A percentile compares a stretch with the other conserved stretches of the same genome.
These are phyloP conservation scores for Lepidochrysops patricia DNA, from an alignment of 2,888 invertebrate genomes.

Conservation along the genomic window DNA sequence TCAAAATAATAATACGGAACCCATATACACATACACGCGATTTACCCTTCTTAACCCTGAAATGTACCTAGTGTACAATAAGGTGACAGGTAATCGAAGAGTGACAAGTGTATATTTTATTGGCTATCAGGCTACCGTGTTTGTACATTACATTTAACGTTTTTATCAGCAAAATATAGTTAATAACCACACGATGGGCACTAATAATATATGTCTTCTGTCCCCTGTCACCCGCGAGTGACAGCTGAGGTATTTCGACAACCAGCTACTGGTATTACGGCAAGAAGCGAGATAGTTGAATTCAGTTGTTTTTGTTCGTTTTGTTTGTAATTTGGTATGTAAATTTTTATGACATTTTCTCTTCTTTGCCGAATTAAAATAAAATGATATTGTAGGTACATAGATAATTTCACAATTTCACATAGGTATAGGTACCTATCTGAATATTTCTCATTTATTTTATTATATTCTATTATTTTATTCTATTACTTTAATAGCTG, in stretches of 20 bases:
- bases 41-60: neutral
- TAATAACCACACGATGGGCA: too few relatives aligned
- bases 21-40: neutral
- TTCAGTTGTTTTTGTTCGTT: neutral
- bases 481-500: too few relatives aligned
- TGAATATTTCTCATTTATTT: too few relatives aligned
- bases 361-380: too few relatives aligned
- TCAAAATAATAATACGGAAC: too few relatives aligned
- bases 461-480: too few relatives aligned
- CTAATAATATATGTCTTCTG: neutral
- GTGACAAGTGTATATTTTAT: neutral
- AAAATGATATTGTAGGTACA: too few relatives aligned
- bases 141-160: neutral
- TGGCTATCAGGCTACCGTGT: neutral
- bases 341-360: neutral
- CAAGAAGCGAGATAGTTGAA: neutral
- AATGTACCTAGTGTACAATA: neutral
- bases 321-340: neutral
- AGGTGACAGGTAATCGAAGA: neutral
- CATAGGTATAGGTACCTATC: too few relatives aligned
- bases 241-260: neutral
- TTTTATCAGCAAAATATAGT: neutral
- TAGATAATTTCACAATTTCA: too few relatives aligned
- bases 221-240: neutral
- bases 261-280: too few relatives aligned